Base-by-base conservation (phyloP, 2,888 invertebrate genomes). In the Rhagophthalmus giganteus region DNA sequence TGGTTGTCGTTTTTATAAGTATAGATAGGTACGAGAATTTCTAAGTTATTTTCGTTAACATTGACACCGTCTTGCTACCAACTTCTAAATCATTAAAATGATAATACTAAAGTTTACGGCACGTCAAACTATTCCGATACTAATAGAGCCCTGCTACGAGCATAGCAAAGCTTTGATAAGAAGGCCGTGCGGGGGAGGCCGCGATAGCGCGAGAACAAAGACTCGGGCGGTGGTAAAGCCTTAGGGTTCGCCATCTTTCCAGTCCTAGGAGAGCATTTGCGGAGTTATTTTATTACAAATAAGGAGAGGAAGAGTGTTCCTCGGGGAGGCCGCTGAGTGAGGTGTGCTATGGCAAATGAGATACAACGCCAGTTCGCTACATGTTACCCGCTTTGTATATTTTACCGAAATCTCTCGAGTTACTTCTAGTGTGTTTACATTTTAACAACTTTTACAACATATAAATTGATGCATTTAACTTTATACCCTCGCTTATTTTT, bases 251-350 rank as follows among this genome's bases (percentile, higher is more conserved):
- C 70, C 72, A 72, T 72, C 71, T 72, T 71, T 70, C 64, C 62
- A 62, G 65, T 73, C 74, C 72, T 71, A 61, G 58, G 73, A 72
- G 74, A 74, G 71, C 72, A 66, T 74, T 74, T 73, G 72, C 63
- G 71, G 73, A 72, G 72, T 74, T 74, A 74, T 74, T 74, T 74
- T 74, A 74, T 74, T 74, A 74, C 74, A 74, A 74, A 74, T 74
- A 74, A 74, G 74, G 74, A 72, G 72, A 69, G 68, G 70, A 69
- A 71, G 72, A 73, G 72, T 72, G 73, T 64, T 71, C 74, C 73
- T 71, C 62, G 48, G 74, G 72, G 73, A 71, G 58, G 67, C 62
- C 60, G 67, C 67, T 66, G 70, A 69, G 67, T 69, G 71, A 70
- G 70, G 71, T 71, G 71, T 71, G 70, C 66, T 67, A 67, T 67